Conservation (phyloP, 2,113 vertebrate species). For the Sprattus sprattus region DNA sequence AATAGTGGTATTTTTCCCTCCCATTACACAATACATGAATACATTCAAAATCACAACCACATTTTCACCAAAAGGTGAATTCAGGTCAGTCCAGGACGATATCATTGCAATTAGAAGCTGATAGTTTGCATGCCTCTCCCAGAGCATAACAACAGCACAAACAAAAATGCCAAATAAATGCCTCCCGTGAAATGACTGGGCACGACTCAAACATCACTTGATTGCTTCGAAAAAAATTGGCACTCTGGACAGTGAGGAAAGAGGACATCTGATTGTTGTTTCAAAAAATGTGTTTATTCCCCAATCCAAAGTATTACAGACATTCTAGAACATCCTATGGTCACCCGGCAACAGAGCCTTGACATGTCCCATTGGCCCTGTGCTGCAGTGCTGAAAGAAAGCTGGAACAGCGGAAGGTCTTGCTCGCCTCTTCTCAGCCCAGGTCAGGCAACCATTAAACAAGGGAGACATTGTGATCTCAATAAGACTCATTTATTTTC, state of each 20-base stretch:
- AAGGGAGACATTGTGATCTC: conserved; percentile 27
- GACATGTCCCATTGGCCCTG: conserved; percentile 8
- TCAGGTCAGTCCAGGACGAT: not conserved
- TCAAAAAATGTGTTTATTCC: not conserved
- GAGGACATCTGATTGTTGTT: conserved; percentile 5
- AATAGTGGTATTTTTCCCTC: not conserved
- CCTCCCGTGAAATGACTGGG: not conserved
- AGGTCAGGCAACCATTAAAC: conserved; percentile 15
- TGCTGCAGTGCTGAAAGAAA: not conserved
- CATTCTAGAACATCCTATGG: conserved; percentile 21
- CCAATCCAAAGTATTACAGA: not conserved
- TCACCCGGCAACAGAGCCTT: not conserved
- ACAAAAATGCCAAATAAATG: not conserved
- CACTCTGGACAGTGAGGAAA: not conserved
- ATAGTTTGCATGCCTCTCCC: not conserved
- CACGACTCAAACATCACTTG: not conserved
- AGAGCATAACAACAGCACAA: not conserved
- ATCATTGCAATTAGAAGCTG: not conserved
- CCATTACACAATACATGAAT: not conserved
- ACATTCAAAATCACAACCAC: not conserved
- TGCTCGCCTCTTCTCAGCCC: not conserved
- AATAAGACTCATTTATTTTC: conserved; percentile 42
- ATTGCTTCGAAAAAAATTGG: not conserved
- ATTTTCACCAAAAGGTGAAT: not conserved
- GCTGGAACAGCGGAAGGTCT: conserved; percentile 25